phyloP scores from a whole-genome alignment of 2,888 invertebrate species.

The Pristionchus mayeri region DNA sequence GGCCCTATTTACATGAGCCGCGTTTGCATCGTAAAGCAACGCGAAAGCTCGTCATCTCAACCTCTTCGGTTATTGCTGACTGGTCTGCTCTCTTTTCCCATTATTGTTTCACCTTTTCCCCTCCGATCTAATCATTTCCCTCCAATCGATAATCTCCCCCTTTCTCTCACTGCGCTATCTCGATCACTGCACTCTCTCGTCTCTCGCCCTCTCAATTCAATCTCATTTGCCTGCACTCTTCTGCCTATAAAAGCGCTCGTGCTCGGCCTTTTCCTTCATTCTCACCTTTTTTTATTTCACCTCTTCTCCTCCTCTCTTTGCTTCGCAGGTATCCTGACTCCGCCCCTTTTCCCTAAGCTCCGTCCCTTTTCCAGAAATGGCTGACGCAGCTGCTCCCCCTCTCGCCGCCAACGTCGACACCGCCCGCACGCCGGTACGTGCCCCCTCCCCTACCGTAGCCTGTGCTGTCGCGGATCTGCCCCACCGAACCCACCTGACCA shows the following conservation, averaged over 20 bases:
- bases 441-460: constrained; percentile 11
- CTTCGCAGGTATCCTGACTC: background rate
- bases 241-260: background rate
- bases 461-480: too few relatives aligned
- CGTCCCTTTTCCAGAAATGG: constrained; percentile 9
- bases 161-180: too few relatives aligned
- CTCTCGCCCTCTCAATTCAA: background rate
- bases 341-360: background rate
- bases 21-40: too few relatives aligned
- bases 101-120: too few relatives aligned
- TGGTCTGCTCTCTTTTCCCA: too few relatives aligned
- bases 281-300: background rate
- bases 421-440: background rate
- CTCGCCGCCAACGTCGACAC: constrained; percentile 30
- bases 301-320: background rate
- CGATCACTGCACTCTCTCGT: background rate
- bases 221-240: background rate
- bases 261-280: background rate
- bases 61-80: too few relatives aligned
- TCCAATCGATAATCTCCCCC: too few relatives aligned
- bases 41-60: too few relatives aligned
- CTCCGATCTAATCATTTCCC: too few relatives aligned
- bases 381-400: constrained; percentile 10
- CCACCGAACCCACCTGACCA: too few relatives aligned
- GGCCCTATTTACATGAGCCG: too few relatives aligned